Evolutionary conservation across 1,140 invertebrate species (phyloP).

Genomic region (Pomacea maculata): DNA sequence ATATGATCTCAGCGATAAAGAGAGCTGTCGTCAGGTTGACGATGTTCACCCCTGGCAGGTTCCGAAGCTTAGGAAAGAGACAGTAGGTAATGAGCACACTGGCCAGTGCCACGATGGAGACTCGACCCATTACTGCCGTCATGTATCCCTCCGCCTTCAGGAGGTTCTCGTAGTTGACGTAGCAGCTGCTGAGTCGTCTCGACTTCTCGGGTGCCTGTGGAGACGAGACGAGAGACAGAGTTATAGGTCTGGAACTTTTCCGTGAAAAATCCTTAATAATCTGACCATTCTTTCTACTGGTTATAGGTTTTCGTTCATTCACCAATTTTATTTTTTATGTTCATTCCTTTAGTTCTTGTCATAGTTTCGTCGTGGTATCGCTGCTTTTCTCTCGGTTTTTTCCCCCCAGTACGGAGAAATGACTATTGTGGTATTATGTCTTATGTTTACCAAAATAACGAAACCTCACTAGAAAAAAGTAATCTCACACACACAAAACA

Average conservation of each 20-base stretch:
- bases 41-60: slow-evolving; percentile 69
- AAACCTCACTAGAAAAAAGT: too few relatives aligned
- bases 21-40: slow-evolving; percentile 68
- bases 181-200: slow-evolving; percentile 20
- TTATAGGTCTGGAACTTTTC: background rate
- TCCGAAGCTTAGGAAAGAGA: slow-evolving; percentile 66
- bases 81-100: slow-evolving; percentile 64
- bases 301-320: too few relatives aligned
- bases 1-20: slow-evolving; percentile 67
- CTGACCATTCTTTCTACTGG: too few relatives aligned
- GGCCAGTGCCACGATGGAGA: slow-evolving; percentile 53
- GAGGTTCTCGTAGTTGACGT: slow-evolving; percentile 32
- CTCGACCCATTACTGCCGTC: slow-evolving; percentile 49
- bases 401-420: background rate
- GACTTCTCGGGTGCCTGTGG: too few relatives aligned
- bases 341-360: background rate
- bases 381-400: background rate
- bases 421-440: too few relatives aligned
- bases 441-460: too few relatives aligned
- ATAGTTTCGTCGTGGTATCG: background rate
- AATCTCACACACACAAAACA: background rate
- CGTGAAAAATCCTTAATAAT: too few relatives aligned
- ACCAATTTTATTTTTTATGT: too few relatives aligned
- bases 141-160: slow-evolving; percentile 46
- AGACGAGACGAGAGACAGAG: slow-evolving; percentile 1